Base-by-base conservation (phyloP, 2,797 vertebrate genomes). In the Cichlasoma orientale region DNA sequence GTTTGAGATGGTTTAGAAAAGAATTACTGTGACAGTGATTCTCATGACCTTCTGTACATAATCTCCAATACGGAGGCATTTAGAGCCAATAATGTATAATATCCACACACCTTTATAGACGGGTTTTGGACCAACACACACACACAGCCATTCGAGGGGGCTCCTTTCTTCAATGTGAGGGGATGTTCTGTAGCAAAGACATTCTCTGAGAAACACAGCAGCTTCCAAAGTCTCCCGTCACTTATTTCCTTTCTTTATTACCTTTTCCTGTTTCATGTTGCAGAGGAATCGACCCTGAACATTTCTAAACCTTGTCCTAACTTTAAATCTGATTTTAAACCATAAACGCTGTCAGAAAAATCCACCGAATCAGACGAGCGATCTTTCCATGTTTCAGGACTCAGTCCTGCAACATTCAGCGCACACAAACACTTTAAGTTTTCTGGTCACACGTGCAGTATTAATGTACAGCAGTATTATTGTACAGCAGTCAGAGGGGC, bases 221-320 rank as follows among this genome's bases (percentile, higher is more conserved):
- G 23, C 61, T 47, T 27, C 8, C 18, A 27, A 66, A 66, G 12
- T 66, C 3, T 0, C 61, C 10, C 18, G 9, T 66, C 16, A 47
- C 0, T 14, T 1, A 66, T 47, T 66, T 66, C 23, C 1, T 44
- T 47, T 47, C 36, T 66, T 66, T 66, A 16, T 1, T 0, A 44
- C 5, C 8, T 66, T 47, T 66, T 16, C 47, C 23, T 12, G 3
- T 27, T 47, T 66, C 27, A 27, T 66, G 5, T 8, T 47, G 9
- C 4, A 66, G 38, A 66, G 19, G 27, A 66, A 47, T 33, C 31
- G 27, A 66, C 9, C 61, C 19, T 41, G 11, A 7, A 19, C 61
- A 0, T 66, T 66, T 7, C 61, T 0, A 1, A 66, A 66, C 2
- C 38, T 47, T 47, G 21, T 0, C 5, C 27, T 44, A 41, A 41